Evolutionary conservation across 2,888 invertebrate genomes (phyloP), one percentile per base, ranked within the genome.

Genomic region (Vanessa cardui): DNA sequence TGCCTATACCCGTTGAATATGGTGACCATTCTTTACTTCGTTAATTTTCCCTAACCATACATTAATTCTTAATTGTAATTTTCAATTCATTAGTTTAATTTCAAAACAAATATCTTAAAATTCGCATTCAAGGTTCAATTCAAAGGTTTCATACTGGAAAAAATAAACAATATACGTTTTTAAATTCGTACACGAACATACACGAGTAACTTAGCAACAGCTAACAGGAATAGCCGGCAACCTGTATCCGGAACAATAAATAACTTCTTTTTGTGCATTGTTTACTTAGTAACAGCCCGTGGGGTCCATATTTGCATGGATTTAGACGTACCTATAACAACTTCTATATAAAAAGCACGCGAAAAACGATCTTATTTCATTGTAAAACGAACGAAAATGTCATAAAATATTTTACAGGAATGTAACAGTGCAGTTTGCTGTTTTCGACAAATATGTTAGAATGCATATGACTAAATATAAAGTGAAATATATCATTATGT

Each of bases 201-300:
- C 50, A 21, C n/a, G 31, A 52, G 54, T 54, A 26, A 54, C 54
- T 16, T n/a, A 33, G 31, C n/a, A 54, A 54, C 65, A 52, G 45
- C 7, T 8, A 54, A 54, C 65, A 52, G 45, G 49, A 60, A 47
- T 60, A 46, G 52, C 52, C 44, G 44, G 52, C 20, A 56, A 79
- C 76, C 78, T 80, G 74, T 77, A 79, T 73, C 70, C 74, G 76
- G 75, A 78, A 77, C 79, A 78, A 82, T 82, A 83, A 81, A 79
- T 79, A 75, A 68, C 75, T 76, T 75, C 76, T 75, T 73, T 78
- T 76, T 78, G 72, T 78, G 76, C 73, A 80, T 80, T 83, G 80
- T 83, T 82, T 78, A 80, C 78, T 80, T 81, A 78, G 80, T 79
- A 77, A 77, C 76, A 70, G 68, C 69, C 74, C 75, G 80, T 78